phyloP scores from a whole-genome alignment of 2,888 invertebrate species.

The Macrostomum cliftonense region DNA sequence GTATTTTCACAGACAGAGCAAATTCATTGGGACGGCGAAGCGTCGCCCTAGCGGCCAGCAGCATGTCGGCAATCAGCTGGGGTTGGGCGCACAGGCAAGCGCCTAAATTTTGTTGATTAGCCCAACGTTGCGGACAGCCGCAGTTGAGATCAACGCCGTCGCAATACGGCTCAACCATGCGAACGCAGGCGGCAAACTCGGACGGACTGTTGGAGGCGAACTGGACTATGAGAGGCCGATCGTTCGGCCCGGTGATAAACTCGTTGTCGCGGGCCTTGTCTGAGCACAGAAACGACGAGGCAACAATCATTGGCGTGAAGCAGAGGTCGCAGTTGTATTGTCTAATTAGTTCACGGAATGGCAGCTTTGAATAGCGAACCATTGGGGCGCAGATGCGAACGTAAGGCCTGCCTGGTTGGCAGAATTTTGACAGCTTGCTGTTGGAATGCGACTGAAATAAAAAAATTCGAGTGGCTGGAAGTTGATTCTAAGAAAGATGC shows the following conservation, averaged over 20 bases:
- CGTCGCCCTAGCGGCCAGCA: constrained; percentile 48
- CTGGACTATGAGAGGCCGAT: constrained; percentile 71
- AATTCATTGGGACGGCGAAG: constrained; percentile 41
- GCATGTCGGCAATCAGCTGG: constrained; percentile 59
- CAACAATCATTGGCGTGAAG: constrained; percentile 89
- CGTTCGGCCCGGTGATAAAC: constrained; percentile 43
- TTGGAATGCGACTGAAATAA: too few species aligned
- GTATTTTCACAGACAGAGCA: constrained; percentile 74
- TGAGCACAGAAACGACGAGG: constrained; percentile 75
- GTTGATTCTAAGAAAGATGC: too few species aligned
- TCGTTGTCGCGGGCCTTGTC: constrained; percentile 53
- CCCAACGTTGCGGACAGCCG: constrained; percentile 89
- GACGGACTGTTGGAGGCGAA: constrained; percentile 69
- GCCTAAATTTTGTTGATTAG: constrained; percentile 70
- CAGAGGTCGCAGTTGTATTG: constrained; percentile 68
- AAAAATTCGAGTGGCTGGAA: too few species aligned
- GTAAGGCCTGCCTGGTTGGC: background rate
- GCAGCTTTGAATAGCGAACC: constrained; percentile 62
- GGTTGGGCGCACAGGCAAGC: constrained; percentile 63
- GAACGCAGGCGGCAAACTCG: constrained; percentile 66
- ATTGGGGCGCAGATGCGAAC: constrained; percentile 62
- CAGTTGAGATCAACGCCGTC: constrained; percentile 89
- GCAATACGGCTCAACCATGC: constrained; percentile 60
- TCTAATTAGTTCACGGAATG: constrained; percentile 55
- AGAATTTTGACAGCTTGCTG: too few species aligned